Evolutionary conservation across 2,888 invertebrate species (phyloP).

Genomic region (Julus scanicus): DNA sequence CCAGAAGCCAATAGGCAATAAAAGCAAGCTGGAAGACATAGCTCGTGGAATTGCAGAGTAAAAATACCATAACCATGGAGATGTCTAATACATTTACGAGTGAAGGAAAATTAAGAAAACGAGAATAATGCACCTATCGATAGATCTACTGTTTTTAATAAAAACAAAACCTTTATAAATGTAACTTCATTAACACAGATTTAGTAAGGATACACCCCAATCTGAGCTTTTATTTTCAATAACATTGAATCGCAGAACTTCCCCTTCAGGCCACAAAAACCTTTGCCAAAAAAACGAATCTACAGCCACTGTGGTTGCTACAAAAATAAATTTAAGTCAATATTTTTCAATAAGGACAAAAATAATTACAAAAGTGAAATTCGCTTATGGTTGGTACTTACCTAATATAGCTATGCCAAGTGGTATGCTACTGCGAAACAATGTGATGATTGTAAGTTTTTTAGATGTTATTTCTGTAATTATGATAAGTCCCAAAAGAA

Average conservation of each 20-base stretch:
- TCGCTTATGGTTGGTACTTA: slow-evolving; percentile 65
- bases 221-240: slow-evolving; percentile 92
- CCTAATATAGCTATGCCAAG: slow-evolving; percentile 69
- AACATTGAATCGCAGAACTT: slow-evolving; percentile 96
- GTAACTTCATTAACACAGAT: slow-evolving; percentile 48
- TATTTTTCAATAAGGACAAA: background rate
- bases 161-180: no score
- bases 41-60: slow-evolving; percentile 96
- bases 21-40: slow-evolving; percentile 80
- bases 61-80: slow-evolving; percentile 97
- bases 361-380: no score
- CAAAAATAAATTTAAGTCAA: slow-evolving; percentile 61
- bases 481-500: slow-evolving; percentile 87
- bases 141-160: no score
- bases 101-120: background rate
- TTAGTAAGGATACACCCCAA: slow-evolving; percentile 93
- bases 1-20: slow-evolving; percentile 82
- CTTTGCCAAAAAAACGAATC: slow-evolving; percentile 96
- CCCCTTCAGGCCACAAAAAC: slow-evolving; percentile 94
- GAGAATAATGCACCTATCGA: background rate
- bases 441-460: slow-evolving; percentile 73
- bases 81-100: slow-evolving; percentile 72
- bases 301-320: slow-evolving; percentile 79
- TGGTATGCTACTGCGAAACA: slow-evolving; percentile 64
- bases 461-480: slow-evolving; percentile 80